Percentiles rank a stretch among this genome's conserved stretches.
phyloP scores from a whole-genome alignment of 2,113 vertebrate species.

The Lycocorax pyrrhopterus region DNA sequence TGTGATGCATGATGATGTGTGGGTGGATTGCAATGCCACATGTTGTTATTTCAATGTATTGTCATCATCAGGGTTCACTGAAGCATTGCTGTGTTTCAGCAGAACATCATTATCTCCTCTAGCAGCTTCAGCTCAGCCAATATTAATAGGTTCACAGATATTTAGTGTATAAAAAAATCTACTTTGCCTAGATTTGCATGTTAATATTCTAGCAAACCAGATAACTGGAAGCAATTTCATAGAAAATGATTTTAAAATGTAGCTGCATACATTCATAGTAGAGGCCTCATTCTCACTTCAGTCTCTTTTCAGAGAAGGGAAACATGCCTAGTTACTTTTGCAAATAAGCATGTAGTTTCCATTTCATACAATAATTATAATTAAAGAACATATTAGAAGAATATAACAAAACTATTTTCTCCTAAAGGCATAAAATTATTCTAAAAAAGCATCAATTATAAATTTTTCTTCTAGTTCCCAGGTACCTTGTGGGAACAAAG shows the following conservation, averaged over 20 bases:
- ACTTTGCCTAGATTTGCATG: conserved; percentile 26
- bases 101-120: conserved; percentile 9
- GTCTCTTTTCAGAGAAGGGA: background rate
- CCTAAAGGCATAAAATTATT: background rate
- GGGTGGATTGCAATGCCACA: conserved; percentile 27
- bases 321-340: background rate
- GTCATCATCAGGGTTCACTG: background rate
- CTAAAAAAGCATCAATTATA: background rate
- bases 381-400: background rate
- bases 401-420: background rate
- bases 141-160: background rate
- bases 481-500: background rate
- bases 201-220: background rate
- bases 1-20: background rate
- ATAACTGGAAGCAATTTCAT: conserved; percentile 24
- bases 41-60: conserved; percentile 42
- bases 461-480: background rate
- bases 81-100: background rate
- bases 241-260: background rate
- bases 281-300: background rate
- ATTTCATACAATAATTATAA: background rate
- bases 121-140: background rate
- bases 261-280: background rate
- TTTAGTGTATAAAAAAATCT: background rate
- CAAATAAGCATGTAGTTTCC: background rate